Conservation (phyloP, 2,888 invertebrate species). For the Odontothrips loti region DNA sequence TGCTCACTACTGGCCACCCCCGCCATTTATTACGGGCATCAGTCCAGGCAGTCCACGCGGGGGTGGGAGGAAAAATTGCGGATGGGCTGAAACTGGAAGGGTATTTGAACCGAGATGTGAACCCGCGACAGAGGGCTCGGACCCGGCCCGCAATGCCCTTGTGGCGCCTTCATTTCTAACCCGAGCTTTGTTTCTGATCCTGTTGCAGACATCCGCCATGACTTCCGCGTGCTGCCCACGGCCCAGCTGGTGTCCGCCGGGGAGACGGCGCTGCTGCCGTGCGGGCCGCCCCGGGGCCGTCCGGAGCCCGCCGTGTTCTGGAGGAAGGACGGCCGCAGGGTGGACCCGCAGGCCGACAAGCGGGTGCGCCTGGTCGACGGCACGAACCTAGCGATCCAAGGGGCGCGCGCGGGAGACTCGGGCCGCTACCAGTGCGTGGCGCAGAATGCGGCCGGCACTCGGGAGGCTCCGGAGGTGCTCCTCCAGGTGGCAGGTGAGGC, state of each 20-base stretch:
- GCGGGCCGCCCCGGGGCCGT: not conserved
- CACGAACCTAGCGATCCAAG: conserved; percentile 53
- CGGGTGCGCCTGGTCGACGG: conserved; percentile 64
- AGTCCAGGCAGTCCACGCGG: not conserved
- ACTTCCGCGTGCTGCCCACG: not conserved
- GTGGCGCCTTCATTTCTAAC: not conserved
- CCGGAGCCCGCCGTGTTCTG: conserved; percentile 8
- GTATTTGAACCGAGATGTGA: not conserved
- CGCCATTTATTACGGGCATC: too few relatives aligned
- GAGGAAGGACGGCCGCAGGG: not conserved
- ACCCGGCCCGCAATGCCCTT: not conserved
- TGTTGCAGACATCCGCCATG: not conserved
- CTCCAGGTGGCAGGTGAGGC: conserved; percentile 72
- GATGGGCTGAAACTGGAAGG: too few relatives aligned
- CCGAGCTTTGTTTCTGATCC: not conserved
- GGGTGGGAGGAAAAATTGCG: too few relatives aligned
- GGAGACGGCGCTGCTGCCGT: conserved; percentile 4
- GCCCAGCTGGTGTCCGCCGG: conserved; percentile 13
- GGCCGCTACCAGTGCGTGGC: conserved; percentile 56
- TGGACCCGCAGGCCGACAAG: conserved; percentile 17
- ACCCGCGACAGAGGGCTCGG: not conserved
- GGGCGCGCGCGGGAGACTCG: not conserved
- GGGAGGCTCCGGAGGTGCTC: conserved; percentile 68
- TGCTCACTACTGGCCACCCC: too few relatives aligned
- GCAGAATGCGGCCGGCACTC: not conserved